These are phyloP conservation scores for Orchesellides sinensis DNA, from an alignment of 2,888 invertebrate species.

Conservation along the genomic window DNA sequence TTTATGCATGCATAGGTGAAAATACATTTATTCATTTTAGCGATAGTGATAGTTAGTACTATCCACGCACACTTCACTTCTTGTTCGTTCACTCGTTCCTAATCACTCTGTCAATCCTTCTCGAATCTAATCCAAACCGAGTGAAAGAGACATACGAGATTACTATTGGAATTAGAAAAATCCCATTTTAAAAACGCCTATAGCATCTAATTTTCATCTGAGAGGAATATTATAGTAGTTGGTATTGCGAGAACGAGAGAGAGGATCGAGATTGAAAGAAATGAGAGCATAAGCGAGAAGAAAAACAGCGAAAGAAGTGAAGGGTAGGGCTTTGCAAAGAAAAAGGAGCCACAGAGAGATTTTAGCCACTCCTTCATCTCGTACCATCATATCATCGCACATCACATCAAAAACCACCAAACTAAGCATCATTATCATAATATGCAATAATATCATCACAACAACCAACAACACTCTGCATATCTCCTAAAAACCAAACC, in stretches of 20 bases:
- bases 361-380: conserved; percentile 65
- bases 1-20: no score
- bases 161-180: conserved; percentile 4
- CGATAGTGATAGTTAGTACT: no score
- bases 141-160: conserved; percentile 34
- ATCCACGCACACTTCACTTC: no score
- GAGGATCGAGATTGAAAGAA: background rate
- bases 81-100: background rate
- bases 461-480: background rate
- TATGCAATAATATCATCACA: conserved; percentile 23
- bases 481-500: no score
- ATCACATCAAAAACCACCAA: background rate
- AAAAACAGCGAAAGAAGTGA: conserved; percentile 62
- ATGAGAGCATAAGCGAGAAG: conserved; percentile 39
- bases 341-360: conserved; percentile 55
- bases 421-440: conserved; percentile 32
- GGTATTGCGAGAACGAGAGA: background rate
- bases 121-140: conserved; percentile 6
- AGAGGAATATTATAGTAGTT: no score
- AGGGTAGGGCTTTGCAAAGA: conserved; percentile 57
- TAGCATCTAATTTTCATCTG: conserved; percentile 7
- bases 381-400: conserved; percentile 7
- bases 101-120: conserved; percentile 30
- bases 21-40: no score
- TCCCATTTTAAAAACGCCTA: conserved; percentile 60